phyloP scores from a whole-genome alignment of 2,113 vertebrate genomes.

The Xerus inauris region DNA sequence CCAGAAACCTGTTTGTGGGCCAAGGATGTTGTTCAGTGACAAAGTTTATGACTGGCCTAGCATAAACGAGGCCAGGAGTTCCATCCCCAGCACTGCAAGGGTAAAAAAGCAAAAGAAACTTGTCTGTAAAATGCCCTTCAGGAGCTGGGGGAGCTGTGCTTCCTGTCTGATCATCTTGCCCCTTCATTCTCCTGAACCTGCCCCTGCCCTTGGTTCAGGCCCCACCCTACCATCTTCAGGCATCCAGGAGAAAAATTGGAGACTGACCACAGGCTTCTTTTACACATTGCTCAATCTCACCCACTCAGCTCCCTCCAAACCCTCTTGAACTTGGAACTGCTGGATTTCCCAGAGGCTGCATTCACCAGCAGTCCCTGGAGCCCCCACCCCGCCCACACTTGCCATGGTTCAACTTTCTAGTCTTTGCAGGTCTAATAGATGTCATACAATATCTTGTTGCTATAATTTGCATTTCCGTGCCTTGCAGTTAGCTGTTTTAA shows the following conservation, averaged over 20 bases:
- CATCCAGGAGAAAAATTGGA: not conserved
- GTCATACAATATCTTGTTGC: no score
- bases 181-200: not conserved
- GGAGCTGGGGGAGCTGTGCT: not conserved
- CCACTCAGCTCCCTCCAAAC: not conserved
- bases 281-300: no score
- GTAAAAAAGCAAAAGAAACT: no score
- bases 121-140: not conserved
- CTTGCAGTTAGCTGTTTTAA: not conserved
- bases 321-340: not conserved
- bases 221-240: not conserved
- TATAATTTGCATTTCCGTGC: not conserved
- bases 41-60: no score
- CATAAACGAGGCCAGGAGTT: no score
- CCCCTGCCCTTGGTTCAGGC: not conserved
- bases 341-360: not conserved
- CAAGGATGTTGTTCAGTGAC: no score
- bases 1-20: not conserved
- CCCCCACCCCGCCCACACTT: not conserved
- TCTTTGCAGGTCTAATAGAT: not conserved
- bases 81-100: no score
- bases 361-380: not conserved
- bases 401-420: not conserved
- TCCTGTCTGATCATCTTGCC: not conserved
- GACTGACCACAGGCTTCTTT: not conserved